Percentiles rank a stretch among this genome's conserved stretches.
Conservation (phyloP, 2,888 invertebrate species). For the Malacosoma neustria region DNA sequence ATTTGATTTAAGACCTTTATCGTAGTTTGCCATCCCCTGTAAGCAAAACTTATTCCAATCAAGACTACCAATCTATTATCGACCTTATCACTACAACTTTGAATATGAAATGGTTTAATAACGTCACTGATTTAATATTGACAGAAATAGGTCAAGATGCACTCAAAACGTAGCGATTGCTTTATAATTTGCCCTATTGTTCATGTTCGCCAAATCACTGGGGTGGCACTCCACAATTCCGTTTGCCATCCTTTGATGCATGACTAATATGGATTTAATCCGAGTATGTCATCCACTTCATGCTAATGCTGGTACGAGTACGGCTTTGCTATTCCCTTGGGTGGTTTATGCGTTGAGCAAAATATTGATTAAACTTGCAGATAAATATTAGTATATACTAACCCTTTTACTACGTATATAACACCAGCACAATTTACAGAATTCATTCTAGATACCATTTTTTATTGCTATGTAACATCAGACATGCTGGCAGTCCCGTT, state of each 20-base stretch:
- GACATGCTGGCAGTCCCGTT: too few species aligned
- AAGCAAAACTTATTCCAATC: not conserved
- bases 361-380: constrained; percentile 19
- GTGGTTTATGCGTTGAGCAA: constrained; percentile 24
- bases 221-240: constrained; percentile 40
- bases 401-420: too few species aligned
- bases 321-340: constrained; percentile 45
- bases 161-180: constrained; percentile 48
- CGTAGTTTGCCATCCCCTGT: not conserved
- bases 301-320: constrained; percentile 43
- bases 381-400: too few species aligned
- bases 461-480: too few species aligned
- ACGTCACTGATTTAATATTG: constrained; percentile 32
- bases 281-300: constrained; percentile 65
- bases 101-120: not conserved
- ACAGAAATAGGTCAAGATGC: constrained; percentile 61
- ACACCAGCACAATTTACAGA: too few species aligned
- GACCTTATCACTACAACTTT: not conserved
- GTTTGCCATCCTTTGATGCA: constrained; percentile 62
- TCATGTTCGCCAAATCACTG: constrained; percentile 41
- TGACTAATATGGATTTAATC: constrained; percentile 65
- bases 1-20: not conserved
- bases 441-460: too few species aligned
- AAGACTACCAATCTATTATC: not conserved
- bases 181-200: constrained; percentile 64